phyloP scores from a whole-genome alignment of 1,140 invertebrate species.

The Dendrolimus kikuchii region DNA sequence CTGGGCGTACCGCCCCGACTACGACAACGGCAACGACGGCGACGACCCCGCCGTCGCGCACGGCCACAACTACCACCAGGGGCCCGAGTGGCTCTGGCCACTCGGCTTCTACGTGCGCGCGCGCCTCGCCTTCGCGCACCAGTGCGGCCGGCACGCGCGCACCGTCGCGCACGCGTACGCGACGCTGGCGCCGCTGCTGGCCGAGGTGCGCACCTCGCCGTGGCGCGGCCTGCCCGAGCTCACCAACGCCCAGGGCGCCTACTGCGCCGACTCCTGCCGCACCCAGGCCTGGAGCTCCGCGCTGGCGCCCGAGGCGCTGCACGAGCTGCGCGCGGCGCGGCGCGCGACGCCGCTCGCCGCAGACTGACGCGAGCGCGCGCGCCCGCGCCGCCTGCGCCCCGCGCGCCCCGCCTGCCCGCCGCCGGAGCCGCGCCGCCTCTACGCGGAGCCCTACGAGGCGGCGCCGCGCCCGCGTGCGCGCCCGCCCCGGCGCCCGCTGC shows the following conservation, averaged over 20 bases:
- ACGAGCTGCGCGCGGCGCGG: slow-evolving; percentile 70
- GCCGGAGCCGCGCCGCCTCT: slow-evolving; percentile 15
- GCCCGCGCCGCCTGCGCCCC: slow-evolving; percentile 19
- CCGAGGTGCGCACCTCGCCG: slow-evolving; percentile 81
- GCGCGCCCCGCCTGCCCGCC: slow-evolving; percentile 10
- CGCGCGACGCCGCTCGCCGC: slow-evolving; percentile 51
- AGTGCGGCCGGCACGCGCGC: slow-evolving; percentile 76
- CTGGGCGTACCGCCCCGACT: slow-evolving; percentile 95
- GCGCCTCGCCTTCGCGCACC: slow-evolving; percentile 85
- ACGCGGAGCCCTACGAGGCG: slow-evolving; percentile 16
- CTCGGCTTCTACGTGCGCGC: slow-evolving; percentile 94
- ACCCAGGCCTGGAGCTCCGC: slow-evolving; percentile 98
- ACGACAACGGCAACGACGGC: slow-evolving; percentile 94
- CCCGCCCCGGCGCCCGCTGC: slow-evolving; percentile 6
- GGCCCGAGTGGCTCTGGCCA: slow-evolving; percentile 99
- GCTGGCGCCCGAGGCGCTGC: slow-evolving; percentile 86
- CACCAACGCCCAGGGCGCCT: slow-evolving; percentile 91
- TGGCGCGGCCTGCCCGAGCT: slow-evolving; percentile 97
- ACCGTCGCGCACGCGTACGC: slow-evolving; percentile 81
- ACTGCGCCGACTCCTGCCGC: slow-evolving; percentile 89
- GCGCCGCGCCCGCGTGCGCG: slow-evolving; percentile 14
- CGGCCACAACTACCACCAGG: slow-evolving; percentile 99
- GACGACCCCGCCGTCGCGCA: slow-evolving; percentile 87
- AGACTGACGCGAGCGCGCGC: slow-evolving; percentile 40
- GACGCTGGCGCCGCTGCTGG: slow-evolving; percentile 82